These are phyloP conservation scores for Drosophila meridionalis DNA, from an alignment of 2,888 invertebrate genomes.

Conservation along the genomic window DNA sequence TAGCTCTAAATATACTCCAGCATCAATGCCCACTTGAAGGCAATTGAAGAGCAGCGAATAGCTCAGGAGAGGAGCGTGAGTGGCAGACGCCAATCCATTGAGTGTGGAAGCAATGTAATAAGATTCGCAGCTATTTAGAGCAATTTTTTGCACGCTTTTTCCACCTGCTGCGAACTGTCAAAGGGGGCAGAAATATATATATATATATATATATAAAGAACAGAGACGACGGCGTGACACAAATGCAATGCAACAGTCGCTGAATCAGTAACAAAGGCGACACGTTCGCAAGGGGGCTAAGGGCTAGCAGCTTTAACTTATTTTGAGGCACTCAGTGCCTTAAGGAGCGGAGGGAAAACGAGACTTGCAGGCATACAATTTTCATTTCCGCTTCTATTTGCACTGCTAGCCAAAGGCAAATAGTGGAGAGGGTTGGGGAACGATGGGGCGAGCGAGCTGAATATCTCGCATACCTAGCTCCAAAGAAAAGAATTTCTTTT, in stretches of 20 bases:
- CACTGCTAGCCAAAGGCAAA: conserved; percentile 56
- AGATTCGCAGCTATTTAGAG: conserved; percentile 69
- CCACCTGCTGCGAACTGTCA: conserved; percentile 44
- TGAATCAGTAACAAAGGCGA: conserved; percentile 35
- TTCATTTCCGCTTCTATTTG: conserved; percentile 71
- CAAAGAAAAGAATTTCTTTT: conserved; percentile 69
- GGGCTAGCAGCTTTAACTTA: conserved; percentile 57
- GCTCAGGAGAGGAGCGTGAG: neutral
- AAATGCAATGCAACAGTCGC: conserved; percentile 61
- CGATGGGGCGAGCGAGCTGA: neutral
- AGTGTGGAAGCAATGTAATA: conserved; percentile 49
- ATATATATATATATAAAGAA: neutral
- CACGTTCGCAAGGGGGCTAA: conserved; percentile 17
- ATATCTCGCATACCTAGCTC: conserved; percentile 46
- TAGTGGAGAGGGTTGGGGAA: neutral
- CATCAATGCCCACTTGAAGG: conserved; percentile 41
- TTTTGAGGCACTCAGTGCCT: conserved; percentile 43
- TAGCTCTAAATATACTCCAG: conserved; percentile 12
- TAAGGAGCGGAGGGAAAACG: conserved; percentile 15
- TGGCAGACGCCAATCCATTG: conserved; percentile 4
- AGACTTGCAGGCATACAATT: conserved; percentile 64
- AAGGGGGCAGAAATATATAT: conserved; percentile 37
- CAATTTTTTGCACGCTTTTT: conserved; percentile 51
- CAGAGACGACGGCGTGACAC: conserved; percentile 48
- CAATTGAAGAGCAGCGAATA: conserved; percentile 39